Evolutionary conservation across 2,113 vertebrate species (phyloP).

Genomic region (Phaethornis superciliosus): DNA sequence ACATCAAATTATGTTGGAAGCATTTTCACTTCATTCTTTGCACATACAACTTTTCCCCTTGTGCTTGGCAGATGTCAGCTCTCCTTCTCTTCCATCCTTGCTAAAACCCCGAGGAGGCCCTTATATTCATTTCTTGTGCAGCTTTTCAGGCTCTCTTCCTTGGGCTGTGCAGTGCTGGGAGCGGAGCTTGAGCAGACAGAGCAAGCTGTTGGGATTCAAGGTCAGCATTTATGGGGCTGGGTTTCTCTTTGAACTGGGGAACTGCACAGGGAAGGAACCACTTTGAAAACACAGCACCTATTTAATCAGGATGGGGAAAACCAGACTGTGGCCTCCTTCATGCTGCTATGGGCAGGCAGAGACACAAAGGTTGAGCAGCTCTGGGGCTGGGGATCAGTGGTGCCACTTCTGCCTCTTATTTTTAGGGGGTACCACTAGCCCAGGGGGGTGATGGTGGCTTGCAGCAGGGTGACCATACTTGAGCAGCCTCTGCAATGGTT

Average conservation of each 20-base stretch:
- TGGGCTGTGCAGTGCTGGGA: neutral
- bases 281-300: neutral
- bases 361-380: fast-evolving
- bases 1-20: fast-evolving
- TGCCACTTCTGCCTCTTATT: neutral
- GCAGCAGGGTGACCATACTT: neutral
- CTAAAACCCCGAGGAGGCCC: neutral
- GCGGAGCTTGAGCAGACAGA: neutral
- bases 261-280: neutral
- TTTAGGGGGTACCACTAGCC: neutral
- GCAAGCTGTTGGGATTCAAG: neutral
- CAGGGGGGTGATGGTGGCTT: neutral
- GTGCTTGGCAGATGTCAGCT: neutral
- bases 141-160: neutral
- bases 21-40: neutral
- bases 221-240: neutral
- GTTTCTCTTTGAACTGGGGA: neutral
- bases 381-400: neutral
- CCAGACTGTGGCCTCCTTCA: neutral
- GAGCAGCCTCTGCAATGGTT: neutral
- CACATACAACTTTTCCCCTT: neutral
- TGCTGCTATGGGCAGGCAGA: neutral
- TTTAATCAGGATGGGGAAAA: neutral
- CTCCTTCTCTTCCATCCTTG: neutral
- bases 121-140: fast-evolving